Conservation (phyloP, 2,888 invertebrate species). For the Ypsolopha scabrella region DNA sequence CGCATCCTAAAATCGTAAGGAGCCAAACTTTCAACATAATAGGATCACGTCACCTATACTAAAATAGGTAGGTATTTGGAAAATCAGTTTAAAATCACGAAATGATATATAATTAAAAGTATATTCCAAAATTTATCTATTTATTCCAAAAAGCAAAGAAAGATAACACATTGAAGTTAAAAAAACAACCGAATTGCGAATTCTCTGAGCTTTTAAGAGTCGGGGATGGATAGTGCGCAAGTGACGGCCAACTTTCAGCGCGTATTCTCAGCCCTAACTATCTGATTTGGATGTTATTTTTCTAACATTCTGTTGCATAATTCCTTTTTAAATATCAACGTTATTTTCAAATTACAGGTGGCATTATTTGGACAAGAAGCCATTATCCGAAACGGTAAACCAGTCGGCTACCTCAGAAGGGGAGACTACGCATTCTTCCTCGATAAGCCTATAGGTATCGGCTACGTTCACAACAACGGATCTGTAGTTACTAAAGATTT, state of each 20-base stretch:
- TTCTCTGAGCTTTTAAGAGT: no score
- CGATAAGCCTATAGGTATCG: constrained; percentile 68
- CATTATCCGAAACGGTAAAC: constrained; percentile 80
- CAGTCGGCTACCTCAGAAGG: constrained; percentile 84
- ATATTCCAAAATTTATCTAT: no score
- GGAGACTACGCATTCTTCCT: constrained; percentile 80
- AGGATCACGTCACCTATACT: no score
- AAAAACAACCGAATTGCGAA: no score
- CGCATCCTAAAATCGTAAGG: no score
- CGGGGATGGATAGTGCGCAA: no score
- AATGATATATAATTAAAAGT: no score
- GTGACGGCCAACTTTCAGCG: background rate
- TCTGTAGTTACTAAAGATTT: constrained; percentile 74
- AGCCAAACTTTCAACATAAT: no score
- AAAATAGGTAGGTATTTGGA: no score
- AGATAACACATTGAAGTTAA: no score
- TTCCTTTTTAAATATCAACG: background rate
- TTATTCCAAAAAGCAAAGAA: no score
- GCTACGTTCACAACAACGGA: constrained; percentile 71
- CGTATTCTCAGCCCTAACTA: background rate
- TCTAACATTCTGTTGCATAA: constrained; percentile 8
- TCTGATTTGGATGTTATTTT: background rate
- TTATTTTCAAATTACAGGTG: constrained; percentile 44
- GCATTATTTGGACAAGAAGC: constrained; percentile 90
- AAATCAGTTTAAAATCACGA: no score